A percentile compares a stretch with the other conserved stretches of the same genome.
Conservation (phyloP, 2,888 invertebrate species). For the Lasioglossum pauxillum region DNA sequence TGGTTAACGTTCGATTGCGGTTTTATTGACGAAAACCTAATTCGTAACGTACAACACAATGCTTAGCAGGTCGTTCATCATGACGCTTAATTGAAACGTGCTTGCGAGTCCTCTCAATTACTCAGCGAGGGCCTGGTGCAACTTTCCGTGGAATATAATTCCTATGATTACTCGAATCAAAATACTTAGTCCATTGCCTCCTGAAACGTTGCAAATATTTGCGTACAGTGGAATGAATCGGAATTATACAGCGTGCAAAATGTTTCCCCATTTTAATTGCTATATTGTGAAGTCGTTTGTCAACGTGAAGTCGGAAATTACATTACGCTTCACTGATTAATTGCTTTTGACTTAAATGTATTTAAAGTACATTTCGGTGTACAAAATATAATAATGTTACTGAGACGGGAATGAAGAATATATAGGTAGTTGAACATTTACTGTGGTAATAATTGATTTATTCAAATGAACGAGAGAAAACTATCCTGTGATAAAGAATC, state of each 20-base stretch:
- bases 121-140: background rate
- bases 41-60: conserved; percentile 32
- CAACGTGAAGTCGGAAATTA: background rate
- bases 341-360: background rate
- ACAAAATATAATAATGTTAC: background rate
- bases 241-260: background rate
- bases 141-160: conserved; percentile 49
- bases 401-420: background rate
- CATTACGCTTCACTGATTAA: background rate
- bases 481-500: background rate
- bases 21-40: conserved; percentile 57
- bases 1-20: conserved; percentile 32
- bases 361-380: background rate
- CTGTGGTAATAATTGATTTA: background rate
- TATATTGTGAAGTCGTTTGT: background rate
- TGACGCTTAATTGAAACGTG: conserved; percentile 34
- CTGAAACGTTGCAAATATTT: conserved; percentile 40
- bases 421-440: background rate
- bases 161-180: conserved; percentile 17
- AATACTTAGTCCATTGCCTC: background rate
- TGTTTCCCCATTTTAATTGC: background rate
- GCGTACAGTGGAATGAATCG: background rate
- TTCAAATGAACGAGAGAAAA: too few species aligned
- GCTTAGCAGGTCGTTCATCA: conserved; percentile 40
- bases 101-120: conserved; percentile 15